Base-by-base conservation (phyloP, 2,113 vertebrate genomes). In the Pollimyrus isidori region DNA sequence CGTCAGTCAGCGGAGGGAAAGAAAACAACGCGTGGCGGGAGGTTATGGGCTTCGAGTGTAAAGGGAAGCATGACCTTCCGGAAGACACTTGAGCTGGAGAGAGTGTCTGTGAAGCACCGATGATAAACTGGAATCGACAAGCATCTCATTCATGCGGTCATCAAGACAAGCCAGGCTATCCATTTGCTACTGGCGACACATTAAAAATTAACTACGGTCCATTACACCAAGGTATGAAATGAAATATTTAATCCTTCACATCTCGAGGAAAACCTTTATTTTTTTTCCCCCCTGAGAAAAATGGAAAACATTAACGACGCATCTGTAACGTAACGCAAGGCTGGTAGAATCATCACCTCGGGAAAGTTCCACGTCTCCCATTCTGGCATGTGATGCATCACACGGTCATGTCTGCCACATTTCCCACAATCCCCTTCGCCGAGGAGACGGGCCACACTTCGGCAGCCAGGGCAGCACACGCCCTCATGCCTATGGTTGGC, bases 201-300 rank as follows among this genome's bases (percentile, higher is more conserved):
- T 87, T 50, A 87, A 87, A 87, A 35, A 87, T 87, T 39, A 87
- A 87, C 85, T 10, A 23, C 39, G 53, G 5, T 30, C 50, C 85
- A 87, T 87, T 87, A 87, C 50, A 53, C 50, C 26, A 21, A 87
- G 85, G 85, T 21, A 39, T 5, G 50, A 39, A 35, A 87, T 87
- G 30, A 87, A 87, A 87, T 56, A 87, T 87, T 87, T 87, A 53
- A 23, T 49, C 85, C 35, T 2, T 84, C 45, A 84, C 45, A 84
- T 84, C 21, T 80, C 7, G 30, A 19, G 17, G 73, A 80, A 80
- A 69, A 30, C n/a, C 62, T 30, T 26, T 30, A 69, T 30, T 26
- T 69, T 30, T 26, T 30, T 30, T 26, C 30, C 13, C 3, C 49
- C 49, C 58, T 11, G n/a, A 69, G 62, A 69, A 69, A 30, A 80